Evolutionary conservation across 1,140 invertebrate species (phyloP), one percentile per base, ranked within the genome.

Genomic region (Panulirus ornatus): DNA sequence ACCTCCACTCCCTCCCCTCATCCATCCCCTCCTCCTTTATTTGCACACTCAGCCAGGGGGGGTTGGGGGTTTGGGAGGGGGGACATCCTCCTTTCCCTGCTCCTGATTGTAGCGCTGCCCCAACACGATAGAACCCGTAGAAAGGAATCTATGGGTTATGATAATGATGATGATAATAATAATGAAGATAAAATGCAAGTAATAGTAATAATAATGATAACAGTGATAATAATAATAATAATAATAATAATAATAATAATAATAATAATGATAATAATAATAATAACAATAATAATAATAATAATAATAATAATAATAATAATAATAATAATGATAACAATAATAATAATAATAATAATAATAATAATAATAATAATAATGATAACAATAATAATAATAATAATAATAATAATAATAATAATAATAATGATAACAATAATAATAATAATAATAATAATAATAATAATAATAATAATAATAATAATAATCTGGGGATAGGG

Each of bases 161-260:
- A 73, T 73, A 34, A 73, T 73, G 70, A 73, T 73, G 70, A 73
- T 73, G 30, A 73, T 73, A 34, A 22, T 73, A n/a, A n/a, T n/a
- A 27, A 73, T 73, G 30, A 73, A 11, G 30, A 22, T 73, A 73
- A 22, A 34, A 22, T 34, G 27, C 16, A 22, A 34, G 27, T 34
- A 73, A 73, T 34, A 34, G 27, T 34, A 22, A 73, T 34, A 34
- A 73, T 34, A 73, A 22, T 34, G 30, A 22, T 34, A 73, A 22
- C 70, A 73, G 9, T 34, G 30, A 73, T 34, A 73, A 34, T 34
- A 34, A 73, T 34, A 34, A 73, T 34, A 73, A 22, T 34, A 34
- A 16, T 34, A 73, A 22, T 73, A 34, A 22, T 34, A 73, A 22
- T 34, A 73, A 16, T 9, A 73, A 11, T 27, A 73, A 22, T 27